Evolutionary conservation across 2,888 invertebrate genomes (phyloP).

Genomic region (Cephus spinipes): DNA sequence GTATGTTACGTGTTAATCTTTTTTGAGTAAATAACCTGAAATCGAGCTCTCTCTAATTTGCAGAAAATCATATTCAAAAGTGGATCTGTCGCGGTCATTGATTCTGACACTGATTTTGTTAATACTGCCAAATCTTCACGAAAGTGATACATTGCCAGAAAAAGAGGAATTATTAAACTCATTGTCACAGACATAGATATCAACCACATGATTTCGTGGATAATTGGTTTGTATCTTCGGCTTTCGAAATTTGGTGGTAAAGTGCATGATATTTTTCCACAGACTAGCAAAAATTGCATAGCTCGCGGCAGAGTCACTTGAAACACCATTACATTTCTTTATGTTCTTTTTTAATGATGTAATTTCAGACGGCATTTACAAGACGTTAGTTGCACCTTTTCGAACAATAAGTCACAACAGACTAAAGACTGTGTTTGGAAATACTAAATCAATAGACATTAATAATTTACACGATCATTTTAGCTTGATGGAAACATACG

Average conservation of each 20-base stretch:
- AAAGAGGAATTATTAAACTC: slow-evolving; percentile 37
- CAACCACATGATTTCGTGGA: slow-evolving; percentile 39
- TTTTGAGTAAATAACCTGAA: slow-evolving; percentile 40
- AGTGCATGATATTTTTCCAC: slow-evolving; percentile 40
- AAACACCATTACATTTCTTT: not conserved
- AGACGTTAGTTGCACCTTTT: not conserved
- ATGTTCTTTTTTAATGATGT: not conserved
- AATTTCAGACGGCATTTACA: not conserved
- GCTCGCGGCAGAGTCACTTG: not conserved
- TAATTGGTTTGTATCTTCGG: slow-evolving; percentile 17
- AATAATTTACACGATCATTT: not conserved
- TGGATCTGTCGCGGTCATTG: slow-evolving; percentile 42
- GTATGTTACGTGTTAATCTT: slow-evolving; percentile 20
- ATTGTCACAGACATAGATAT: slow-evolving; percentile 35
- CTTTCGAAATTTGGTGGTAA: slow-evolving; percentile 39
- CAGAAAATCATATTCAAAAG: slow-evolving; percentile 46
- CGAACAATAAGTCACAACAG: not conserved
- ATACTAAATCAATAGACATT: not conserved
- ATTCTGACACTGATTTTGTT: slow-evolving; percentile 47
- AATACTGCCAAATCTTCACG: slow-evolving; percentile 31
- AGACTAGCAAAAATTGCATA: slow-evolving; percentile 26
- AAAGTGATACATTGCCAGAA: slow-evolving; percentile 39
- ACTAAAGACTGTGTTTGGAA: not conserved
- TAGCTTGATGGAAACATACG: not conserved
- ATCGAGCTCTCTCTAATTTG: slow-evolving; percentile 32